Conservation (phyloP, 2,113 vertebrate genomes). For the Melanostigma gelatinosum region DNA sequence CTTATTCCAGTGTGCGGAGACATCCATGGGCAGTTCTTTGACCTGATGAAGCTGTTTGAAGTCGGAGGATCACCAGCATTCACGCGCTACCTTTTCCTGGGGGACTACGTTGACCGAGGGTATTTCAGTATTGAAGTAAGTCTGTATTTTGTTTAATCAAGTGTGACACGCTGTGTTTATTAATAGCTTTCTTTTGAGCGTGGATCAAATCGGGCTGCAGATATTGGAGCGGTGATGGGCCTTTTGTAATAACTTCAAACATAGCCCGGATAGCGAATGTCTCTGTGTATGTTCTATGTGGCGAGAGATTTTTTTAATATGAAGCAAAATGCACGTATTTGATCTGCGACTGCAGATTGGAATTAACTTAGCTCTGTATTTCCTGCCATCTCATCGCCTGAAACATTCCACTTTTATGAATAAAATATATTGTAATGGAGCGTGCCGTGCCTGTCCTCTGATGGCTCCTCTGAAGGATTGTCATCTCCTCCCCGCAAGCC, state of each 20-base stretch:
- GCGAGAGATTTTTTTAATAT: constrained; percentile 41
- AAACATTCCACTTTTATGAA: constrained; percentile 50
- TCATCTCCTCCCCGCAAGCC: constrained; percentile 24
- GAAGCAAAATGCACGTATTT: constrained; percentile 24
- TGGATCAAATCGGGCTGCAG: constrained; percentile 59
- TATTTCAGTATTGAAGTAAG: constrained; percentile 99
- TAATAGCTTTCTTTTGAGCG: constrained; percentile 68
- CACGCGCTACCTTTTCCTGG: constrained; percentile 98
- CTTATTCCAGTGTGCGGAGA: constrained; percentile 93
- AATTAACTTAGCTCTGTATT: constrained; percentile 28
- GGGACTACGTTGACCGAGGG: constrained; percentile 99
- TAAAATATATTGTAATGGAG: constrained; percentile 59
- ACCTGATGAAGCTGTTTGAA: constrained; percentile 99
- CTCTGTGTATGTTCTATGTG: constrained; percentile 35
- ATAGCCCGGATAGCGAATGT: constrained; percentile 49
- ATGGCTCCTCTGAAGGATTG: constrained; percentile 30
- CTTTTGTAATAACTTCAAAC: constrained; percentile 63
- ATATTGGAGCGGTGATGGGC: constrained; percentile 51
- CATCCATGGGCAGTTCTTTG: constrained; percentile 99
- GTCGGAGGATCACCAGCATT: constrained; percentile 97
- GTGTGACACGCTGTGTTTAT: constrained; percentile 61
- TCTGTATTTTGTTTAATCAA: constrained; percentile 64
- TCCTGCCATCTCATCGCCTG: constrained; percentile 22
- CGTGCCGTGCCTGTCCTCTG: constrained; percentile 19
- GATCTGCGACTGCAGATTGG: constrained; percentile 9